Conservation (phyloP, 1,140 invertebrate species). For the Leptinotarsa undecemlineata region DNA sequence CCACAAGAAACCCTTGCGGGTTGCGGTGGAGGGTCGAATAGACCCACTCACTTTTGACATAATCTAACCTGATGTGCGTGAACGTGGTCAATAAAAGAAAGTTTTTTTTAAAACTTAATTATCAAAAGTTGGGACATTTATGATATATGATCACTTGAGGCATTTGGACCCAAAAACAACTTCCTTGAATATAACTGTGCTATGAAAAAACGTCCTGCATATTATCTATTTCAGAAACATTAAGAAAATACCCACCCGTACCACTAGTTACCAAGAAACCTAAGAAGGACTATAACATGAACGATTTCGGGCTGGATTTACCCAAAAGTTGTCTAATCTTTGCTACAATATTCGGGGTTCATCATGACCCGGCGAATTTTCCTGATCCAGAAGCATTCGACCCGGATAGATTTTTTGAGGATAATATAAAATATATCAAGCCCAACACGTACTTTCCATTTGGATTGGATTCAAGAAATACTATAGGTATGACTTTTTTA, state of each 20-base stretch:
- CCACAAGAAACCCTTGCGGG: no score
- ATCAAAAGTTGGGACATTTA: no score
- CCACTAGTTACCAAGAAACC: conserved; percentile 27
- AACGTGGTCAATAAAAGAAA: no score
- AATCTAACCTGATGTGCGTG: no score
- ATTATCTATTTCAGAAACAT: conserved; percentile 34
- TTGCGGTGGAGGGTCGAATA: no score
- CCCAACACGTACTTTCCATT: conserved; percentile 33
- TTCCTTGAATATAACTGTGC: no score
- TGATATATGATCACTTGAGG: no score
- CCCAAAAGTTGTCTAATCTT: conserved; percentile 51
- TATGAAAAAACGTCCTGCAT: neutral
- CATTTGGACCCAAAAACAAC: no score
- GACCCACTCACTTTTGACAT: no score
- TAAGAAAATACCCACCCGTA: conserved; percentile 38
- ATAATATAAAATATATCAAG: conserved; percentile 38
- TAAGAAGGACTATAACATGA: conserved; percentile 13
- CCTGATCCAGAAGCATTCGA: conserved; percentile 43
- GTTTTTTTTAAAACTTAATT: no score
- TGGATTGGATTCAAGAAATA: conserved; percentile 23
- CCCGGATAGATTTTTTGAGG: conserved; percentile 45
- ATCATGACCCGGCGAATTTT: conserved; percentile 60
- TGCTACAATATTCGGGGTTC: conserved; percentile 60
- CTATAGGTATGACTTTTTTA: conserved; percentile 21
- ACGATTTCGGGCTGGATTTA: conserved; percentile 11